Percentiles rank a stretch among this genome's conserved stretches.
These are phyloP conservation scores for Setophaga petechia DNA, from an alignment of 2,113 vertebrate genomes.

Conservation along the genomic window DNA sequence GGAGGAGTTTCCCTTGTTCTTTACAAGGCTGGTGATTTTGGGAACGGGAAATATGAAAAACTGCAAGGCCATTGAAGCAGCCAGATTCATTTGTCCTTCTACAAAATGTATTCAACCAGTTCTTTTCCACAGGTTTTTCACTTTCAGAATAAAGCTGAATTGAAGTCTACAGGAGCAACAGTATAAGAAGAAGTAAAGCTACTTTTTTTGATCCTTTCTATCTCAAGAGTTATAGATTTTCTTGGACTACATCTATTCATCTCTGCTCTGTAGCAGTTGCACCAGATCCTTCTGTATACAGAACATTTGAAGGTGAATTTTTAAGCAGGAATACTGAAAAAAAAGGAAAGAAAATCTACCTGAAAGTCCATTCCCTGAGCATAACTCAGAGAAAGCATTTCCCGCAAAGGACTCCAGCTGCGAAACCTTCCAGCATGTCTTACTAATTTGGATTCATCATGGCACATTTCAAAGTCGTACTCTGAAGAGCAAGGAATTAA, in stretches of 20 bases:
- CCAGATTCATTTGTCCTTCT: background rate
- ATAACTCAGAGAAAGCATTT: background rate
- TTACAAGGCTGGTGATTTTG: background rate
- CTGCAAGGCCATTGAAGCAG: background rate
- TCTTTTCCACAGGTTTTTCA: background rate
- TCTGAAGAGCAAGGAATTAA: background rate
- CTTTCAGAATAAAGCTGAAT: background rate
- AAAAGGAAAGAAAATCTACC: background rate
- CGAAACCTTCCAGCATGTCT: background rate
- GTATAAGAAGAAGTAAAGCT: background rate
- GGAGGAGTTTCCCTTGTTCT: background rate
- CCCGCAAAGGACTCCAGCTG: background rate
- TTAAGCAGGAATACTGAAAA: background rate
- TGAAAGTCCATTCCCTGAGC: background rate
- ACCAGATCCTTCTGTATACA: background rate
- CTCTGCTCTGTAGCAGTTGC: background rate
- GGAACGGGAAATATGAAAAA: accelerated
- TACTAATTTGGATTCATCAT: background rate
- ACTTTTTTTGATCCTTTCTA: background rate
- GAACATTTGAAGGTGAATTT: background rate
- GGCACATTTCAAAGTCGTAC: background rate
- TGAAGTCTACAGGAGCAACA: background rate
- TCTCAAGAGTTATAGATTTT: background rate
- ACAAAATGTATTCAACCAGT: background rate
- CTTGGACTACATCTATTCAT: background rate